Base-by-base conservation (phyloP, 2,888 invertebrate species). In the Belgica antarctica region DNA sequence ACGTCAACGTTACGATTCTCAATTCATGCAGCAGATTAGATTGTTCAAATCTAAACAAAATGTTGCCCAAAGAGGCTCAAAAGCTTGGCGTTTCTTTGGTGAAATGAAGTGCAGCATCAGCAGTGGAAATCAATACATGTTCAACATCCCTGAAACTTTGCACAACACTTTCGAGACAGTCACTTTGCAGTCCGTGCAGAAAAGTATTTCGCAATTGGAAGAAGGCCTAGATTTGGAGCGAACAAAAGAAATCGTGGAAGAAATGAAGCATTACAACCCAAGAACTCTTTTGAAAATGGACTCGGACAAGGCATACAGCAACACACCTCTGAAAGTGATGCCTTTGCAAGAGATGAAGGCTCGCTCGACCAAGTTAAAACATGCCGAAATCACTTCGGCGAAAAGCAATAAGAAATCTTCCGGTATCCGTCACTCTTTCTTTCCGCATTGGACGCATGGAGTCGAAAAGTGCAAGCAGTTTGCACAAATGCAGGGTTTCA, bases 361-460 rank as follows among this genome's bases (percentile, higher is more conserved):
- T 4, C 7, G 22, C 4, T 19, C 52, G 5, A 7, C 22, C 5
- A 52, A 15, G 2, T 10, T 4, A 52, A 24, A 52, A 24, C 10
- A 52, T 2, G 12, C 24, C 17, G 19, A 24, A 59, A 7, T 59
- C 4, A 57, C 4, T 10, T 3, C 10, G 10, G 25, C 2, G 25
- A 10, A 1, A 1, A 15, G 8, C 1, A 59, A 59, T 4, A 12
- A 19, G 17, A 52, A 22, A 4, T 4, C 59, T n/a, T 25, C 4
- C n/a, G 25, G 25, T 5, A 59, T 59, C 8, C 59, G 59, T 27
- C 59, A 59, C n/a, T 59, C 59, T 1, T 59, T 59, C 27, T 59
- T n/a, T 27, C 59, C 59, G 1, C 5, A 25, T 12, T 59, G 25
- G 24, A 59, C 2, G 1, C 25, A 59, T 15, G 25, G 59, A 3